phyloP scores from a whole-genome alignment of 1,140 invertebrate genomes.

The Drosophila saltans region DNA sequence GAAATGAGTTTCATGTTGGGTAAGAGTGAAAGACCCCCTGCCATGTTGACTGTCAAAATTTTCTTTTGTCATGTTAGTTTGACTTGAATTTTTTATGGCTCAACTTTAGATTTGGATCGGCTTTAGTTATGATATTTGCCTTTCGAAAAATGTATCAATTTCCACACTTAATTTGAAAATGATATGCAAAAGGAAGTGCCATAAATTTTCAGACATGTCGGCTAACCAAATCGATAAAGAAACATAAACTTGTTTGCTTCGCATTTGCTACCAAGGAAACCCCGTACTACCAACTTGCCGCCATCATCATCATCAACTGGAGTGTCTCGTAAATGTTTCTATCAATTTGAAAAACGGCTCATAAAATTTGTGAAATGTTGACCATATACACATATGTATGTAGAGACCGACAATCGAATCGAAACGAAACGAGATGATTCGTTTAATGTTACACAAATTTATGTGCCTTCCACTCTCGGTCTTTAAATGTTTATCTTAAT shows the following conservation, averaged over 20 bases:
- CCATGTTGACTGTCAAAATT: slow-evolving; percentile 48
- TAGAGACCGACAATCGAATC: slow-evolving; percentile 28
- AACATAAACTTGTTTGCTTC: slow-evolving; percentile 55
- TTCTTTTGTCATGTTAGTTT: slow-evolving; percentile 22
- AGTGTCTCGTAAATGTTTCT: slow-evolving; percentile 69
- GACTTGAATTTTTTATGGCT: slow-evolving; percentile 1
- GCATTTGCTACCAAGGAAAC: slow-evolving; percentile 49
- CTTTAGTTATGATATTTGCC: slow-evolving; percentile 1
- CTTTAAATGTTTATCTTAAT: slow-evolving; percentile 12
- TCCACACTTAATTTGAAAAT: slow-evolving; percentile 76
- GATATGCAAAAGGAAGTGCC: slow-evolving; percentile 74
- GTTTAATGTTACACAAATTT: slow-evolving; percentile 76
- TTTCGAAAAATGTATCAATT: slow-evolving; percentile 66
- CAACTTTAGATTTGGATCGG: neutral
- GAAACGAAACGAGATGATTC: slow-evolving; percentile 48
- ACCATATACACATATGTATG: slow-evolving; percentile 48
- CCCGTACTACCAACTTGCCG: slow-evolving; percentile 17
- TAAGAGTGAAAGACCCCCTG: slow-evolving; percentile 41
- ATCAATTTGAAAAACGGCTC: slow-evolving; percentile 72
- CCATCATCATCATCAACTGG: slow-evolving; percentile 12
- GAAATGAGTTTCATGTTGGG: slow-evolving; percentile 9
- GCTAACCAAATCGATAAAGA: slow-evolving; percentile 43
- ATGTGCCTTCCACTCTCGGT: slow-evolving; percentile 53
- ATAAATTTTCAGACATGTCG: slow-evolving; percentile 68
- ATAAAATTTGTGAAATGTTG: slow-evolving; percentile 77